Evolutionary conservation across 1,140 invertebrate species (phyloP).

Genomic region (Ectropis grisescens): DNA sequence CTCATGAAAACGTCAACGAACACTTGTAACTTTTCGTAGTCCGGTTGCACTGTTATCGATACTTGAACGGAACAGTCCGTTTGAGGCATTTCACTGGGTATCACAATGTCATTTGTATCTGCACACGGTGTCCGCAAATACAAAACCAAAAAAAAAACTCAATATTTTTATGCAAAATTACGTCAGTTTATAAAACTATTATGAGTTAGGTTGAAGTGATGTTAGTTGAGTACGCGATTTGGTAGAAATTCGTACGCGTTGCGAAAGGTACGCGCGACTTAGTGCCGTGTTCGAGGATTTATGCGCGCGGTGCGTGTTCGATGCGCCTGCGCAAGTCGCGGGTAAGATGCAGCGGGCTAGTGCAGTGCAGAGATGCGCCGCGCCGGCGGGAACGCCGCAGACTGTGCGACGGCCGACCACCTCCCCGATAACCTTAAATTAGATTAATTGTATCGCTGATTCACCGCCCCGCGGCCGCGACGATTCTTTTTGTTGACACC

Average conservation of each 20-base stretch:
- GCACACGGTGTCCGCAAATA: no score
- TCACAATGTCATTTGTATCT: constrained; percentile 7
- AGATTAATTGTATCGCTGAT: constrained; percentile 68
- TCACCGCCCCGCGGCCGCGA: constrained; percentile 49
- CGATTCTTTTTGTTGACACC: constrained; percentile 49
- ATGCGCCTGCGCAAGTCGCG: neutral
- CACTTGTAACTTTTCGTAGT: constrained; percentile 49
- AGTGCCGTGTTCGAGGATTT: no score
- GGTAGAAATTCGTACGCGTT: no score
- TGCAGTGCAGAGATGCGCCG: constrained; percentile 12
- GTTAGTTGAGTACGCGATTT: no score
- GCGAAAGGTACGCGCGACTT: no score
- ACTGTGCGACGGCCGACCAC: constrained; percentile 57
- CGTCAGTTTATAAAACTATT: no score
- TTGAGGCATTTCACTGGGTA: constrained; percentile 51
- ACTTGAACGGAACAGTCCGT: constrained; percentile 58
- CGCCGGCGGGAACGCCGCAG: constrained; percentile 42
- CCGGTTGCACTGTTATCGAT: constrained; percentile 56
- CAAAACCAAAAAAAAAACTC: no score
- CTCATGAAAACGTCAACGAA: constrained; percentile 66
- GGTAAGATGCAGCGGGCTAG: constrained; percentile 17
- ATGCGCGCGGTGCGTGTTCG: neutral
- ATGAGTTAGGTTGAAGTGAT: no score
- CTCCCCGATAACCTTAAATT: constrained; percentile 64
- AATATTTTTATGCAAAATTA: no score